phyloP scores from a whole-genome alignment of 2,797 vertebrate species.

The Sternarchorhynchus goeldii region DNA sequence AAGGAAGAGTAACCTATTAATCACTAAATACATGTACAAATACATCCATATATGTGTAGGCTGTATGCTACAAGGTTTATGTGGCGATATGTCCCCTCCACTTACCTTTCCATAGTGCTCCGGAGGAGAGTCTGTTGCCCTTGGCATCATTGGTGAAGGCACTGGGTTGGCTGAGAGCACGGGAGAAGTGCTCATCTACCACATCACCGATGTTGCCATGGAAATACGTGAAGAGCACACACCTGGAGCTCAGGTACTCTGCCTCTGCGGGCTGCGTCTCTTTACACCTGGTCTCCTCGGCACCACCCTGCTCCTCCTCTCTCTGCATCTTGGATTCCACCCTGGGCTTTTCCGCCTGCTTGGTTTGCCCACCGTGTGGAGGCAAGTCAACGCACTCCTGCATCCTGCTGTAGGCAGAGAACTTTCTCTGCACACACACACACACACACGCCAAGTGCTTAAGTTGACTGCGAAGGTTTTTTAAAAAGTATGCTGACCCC shows the following conservation, averaged over 20 bases:
- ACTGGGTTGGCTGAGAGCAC: conserved; percentile 91
- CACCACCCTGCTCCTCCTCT: conserved; percentile 67
- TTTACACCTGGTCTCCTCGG: conserved; percentile 79
- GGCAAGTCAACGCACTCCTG: conserved; percentile 88
- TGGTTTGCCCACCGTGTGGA: conserved; percentile 73
- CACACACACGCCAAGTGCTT: neutral
- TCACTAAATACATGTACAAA: neutral
- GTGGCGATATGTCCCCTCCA: neutral
- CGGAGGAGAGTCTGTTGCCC: conserved; percentile 60
- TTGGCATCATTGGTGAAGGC: conserved; percentile 74
- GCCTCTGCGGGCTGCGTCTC: conserved; percentile 89
- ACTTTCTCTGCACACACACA: conserved; percentile 77
- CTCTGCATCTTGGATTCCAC: conserved; percentile 76
- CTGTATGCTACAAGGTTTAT: too few relatives aligned
- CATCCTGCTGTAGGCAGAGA: conserved; percentile 91
- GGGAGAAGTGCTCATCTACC: conserved; percentile 96
- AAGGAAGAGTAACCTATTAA: conserved; percentile 23
- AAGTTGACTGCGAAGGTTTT: conserved; percentile 20
- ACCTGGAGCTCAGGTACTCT: conserved; percentile 96
- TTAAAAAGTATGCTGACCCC: conserved; percentile 13
- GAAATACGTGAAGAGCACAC: conserved; percentile 98
- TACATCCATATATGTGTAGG: too few relatives aligned
- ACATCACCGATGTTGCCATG: conserved; percentile 93
- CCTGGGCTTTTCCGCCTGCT: conserved; percentile 80
- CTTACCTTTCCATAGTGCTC: conserved; percentile 86